phyloP scores from a whole-genome alignment of 2,797 vertebrate genomes.

The Taenioides sp. region DNA sequence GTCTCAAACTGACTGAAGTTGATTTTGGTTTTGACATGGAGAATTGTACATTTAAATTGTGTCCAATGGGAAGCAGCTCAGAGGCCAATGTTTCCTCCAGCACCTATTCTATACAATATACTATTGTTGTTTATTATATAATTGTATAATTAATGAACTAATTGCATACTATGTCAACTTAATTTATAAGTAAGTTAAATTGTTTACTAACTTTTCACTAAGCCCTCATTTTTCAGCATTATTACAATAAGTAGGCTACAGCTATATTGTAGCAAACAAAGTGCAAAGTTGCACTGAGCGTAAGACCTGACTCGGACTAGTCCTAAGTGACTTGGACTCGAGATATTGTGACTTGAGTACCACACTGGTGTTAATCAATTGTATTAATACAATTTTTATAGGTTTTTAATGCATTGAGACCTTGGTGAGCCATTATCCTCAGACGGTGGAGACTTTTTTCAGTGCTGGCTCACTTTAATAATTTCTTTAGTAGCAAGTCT shows the following conservation, averaged over 20 bases:
- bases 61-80: conserved; percentile 33
- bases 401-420: not conserved
- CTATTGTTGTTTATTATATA: not conserved
- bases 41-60: conserved; percentile 24
- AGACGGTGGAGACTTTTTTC: not conserved
- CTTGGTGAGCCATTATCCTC: too few species aligned
- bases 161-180: not conserved
- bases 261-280: not conserved
- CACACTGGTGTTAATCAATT: not conserved
- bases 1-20: conserved; percentile 44
- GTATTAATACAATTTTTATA: not conserved
- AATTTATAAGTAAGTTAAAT: not conserved
- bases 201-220: not conserved
- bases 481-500: not conserved
- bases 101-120: not conserved
- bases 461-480: not conserved
- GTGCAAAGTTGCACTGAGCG: not conserved
- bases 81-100: conserved; percentile 9
- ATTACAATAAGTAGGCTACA: not conserved
- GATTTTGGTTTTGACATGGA: conserved; percentile 24
- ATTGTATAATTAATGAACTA: not conserved
- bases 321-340: not conserved
- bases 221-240: not conserved
- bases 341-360: not conserved
- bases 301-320: not conserved